phyloP scores from a whole-genome alignment of 2,888 invertebrate species.

The Acrobasis suavella region DNA sequence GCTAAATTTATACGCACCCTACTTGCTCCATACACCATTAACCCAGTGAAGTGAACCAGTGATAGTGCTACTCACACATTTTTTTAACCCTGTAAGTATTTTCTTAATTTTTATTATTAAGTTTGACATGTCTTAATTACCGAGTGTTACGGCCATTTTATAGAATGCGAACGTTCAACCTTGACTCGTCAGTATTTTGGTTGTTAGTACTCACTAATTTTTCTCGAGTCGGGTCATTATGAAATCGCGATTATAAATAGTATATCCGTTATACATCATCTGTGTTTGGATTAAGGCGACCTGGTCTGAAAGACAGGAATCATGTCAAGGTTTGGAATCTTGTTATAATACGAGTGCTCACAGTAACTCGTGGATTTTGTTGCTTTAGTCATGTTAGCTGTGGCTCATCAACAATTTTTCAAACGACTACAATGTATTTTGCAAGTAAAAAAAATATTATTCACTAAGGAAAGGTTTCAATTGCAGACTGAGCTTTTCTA shows the following conservation, averaged over 20 bases:
- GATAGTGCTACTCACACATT: constrained; percentile 42
- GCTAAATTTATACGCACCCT: constrained; percentile 71
- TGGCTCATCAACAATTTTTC: neutral
- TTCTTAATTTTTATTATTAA: constrained; percentile 29
- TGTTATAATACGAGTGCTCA: constrained; percentile 38
- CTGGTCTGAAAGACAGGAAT: constrained; percentile 43
- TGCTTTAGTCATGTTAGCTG: constrained; percentile 6
- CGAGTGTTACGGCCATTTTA: constrained; percentile 74
- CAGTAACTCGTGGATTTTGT: constrained; percentile 11
- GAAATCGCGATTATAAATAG: constrained; percentile 43
- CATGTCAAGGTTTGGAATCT: constrained; percentile 70
- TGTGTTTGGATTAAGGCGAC: constrained; percentile 47
- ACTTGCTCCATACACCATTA: constrained; percentile 58
- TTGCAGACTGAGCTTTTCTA: no score
- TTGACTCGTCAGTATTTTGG: constrained; percentile 73
- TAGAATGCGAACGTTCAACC: constrained; percentile 66
- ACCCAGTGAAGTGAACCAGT: constrained; percentile 68
- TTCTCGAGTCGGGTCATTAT: constrained; percentile 34
- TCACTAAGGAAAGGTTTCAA: no score
- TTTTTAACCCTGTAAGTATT: constrained; percentile 52
- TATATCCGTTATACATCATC: constrained; percentile 50
- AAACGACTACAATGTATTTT: neutral
- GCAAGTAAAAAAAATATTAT: no score
- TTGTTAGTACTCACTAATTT: constrained; percentile 62
- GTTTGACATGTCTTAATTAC: constrained; percentile 60